Base-by-base conservation (phyloP, 2,888 invertebrate species). In the Pomacea canaliculata region DNA sequence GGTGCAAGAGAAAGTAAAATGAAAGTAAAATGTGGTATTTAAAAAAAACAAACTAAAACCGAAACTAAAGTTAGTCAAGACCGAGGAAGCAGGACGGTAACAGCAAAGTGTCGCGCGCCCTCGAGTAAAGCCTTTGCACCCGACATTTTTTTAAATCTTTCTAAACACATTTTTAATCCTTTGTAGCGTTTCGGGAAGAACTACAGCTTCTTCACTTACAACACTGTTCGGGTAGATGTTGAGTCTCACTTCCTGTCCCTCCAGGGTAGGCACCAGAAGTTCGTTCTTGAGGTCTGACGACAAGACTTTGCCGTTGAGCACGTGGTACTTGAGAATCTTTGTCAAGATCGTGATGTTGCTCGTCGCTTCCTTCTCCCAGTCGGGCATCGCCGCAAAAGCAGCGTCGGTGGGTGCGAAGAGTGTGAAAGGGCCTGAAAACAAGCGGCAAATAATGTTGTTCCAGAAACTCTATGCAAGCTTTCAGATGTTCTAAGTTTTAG, bases 331-430 rank as follows among this genome's bases (percentile, higher is more conserved):
- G 51, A 86, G 78, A 2, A 86, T 76, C 12, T 80, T 76, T 1
- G 72, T 70, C 37, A 86, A 74, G 0, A 78, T 48, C 7, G 82
- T 83, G 12, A 63, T 69, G 71, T 85, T 84, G 51, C 80, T 74
- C 66, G 80, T 12, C 0, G 81, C 73, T 12, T 78, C 66, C 49
- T 83, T 73, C 18, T 79, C 74, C 69, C 83, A 79, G 46, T 62
- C 65, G 1, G 83, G 81, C 1, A 83, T 76, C 12, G 76, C 77
- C 0, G 5, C 51, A 70, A 85, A 83, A 1, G 84, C 85, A 8
- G 75, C 60, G 67, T 85, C 77, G 9, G 83, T 83, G 19, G 85
- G 85, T 3, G 81, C 84, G 73, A 85, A 84, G 51, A 84, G 78
- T 4, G 85, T 85, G 68, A 83, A 83, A 7, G 85, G 85, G 13